Conservation (phyloP, 2,113 vertebrate genomes). For the Orthonyx spaldingii region DNA sequence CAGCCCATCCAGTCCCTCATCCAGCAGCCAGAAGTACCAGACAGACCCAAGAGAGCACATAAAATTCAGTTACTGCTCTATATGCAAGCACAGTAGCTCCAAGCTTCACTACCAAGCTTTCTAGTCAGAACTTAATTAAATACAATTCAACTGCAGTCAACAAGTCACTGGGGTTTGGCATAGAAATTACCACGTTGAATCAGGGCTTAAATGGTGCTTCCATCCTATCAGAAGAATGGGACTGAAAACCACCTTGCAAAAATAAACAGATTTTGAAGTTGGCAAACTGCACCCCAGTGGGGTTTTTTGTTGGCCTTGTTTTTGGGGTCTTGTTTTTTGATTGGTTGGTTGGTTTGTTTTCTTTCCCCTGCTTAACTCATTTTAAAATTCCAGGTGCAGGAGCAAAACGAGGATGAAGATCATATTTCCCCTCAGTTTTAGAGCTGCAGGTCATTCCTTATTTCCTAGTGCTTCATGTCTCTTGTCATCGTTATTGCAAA, state of each 20-base stretch:
- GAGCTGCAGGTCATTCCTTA: not conserved
- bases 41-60: not conserved
- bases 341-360: not conserved
- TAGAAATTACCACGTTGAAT: not conserved
- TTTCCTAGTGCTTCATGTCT: not conserved
- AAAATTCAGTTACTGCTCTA: not conserved
- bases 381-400: conserved; percentile 14
- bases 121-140: not conserved
- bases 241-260: not conserved
- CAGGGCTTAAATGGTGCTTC: not conserved
- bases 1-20: not conserved
- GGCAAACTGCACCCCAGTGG: not conserved
- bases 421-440: not conserved
- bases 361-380: not conserved
- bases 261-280: not conserved
- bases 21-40: not conserved
- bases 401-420: not conserved
- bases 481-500: not conserved
- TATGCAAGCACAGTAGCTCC: not conserved
- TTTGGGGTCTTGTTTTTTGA: not conserved
- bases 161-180: not conserved
- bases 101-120: not conserved
- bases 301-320: not conserved
- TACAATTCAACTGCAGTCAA: not conserved
- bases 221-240: not conserved